These are phyloP conservation scores for Lacerta agilis DNA, from an alignment of 2,797 vertebrate genomes.

Conservation along the genomic window DNA sequence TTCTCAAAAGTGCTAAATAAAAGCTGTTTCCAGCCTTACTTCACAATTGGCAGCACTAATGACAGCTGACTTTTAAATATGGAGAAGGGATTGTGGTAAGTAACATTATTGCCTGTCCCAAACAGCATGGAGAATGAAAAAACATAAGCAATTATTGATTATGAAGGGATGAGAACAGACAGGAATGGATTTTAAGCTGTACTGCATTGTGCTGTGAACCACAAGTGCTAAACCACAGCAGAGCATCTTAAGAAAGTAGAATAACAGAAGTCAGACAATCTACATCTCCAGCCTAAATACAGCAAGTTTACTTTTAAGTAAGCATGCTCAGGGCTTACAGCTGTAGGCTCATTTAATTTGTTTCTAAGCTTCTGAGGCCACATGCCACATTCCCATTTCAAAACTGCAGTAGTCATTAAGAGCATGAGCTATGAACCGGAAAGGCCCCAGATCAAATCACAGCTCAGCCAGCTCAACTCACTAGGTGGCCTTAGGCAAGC, in stretches of 20 bases:
- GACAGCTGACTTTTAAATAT: constrained; percentile 2
- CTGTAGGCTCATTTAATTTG: background rate
- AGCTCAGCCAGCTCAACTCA: background rate
- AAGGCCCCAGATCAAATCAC: constrained; percentile 2
- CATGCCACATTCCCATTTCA: background rate
- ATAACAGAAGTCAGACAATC: background rate
- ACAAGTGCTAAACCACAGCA: background rate
- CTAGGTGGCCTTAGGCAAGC: background rate
- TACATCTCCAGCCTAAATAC: background rate
- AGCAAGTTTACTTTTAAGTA: background rate
- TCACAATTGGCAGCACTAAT: background rate
- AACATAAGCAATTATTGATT: background rate
- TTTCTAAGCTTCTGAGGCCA: background rate
- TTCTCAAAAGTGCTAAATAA: background rate
- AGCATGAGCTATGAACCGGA: background rate
- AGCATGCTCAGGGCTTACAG: too few species aligned
- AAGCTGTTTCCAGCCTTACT: background rate
- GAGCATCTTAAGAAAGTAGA: background rate
- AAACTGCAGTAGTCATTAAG: background rate
- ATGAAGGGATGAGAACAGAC: background rate
- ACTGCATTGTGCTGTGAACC: background rate
- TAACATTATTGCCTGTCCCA: background rate
- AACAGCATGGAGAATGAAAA: background rate
- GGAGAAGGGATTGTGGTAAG: background rate
- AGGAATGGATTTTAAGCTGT: background rate